Conservation (phyloP, 1,140 invertebrate genomes). For the Olivierus martensii region DNA sequence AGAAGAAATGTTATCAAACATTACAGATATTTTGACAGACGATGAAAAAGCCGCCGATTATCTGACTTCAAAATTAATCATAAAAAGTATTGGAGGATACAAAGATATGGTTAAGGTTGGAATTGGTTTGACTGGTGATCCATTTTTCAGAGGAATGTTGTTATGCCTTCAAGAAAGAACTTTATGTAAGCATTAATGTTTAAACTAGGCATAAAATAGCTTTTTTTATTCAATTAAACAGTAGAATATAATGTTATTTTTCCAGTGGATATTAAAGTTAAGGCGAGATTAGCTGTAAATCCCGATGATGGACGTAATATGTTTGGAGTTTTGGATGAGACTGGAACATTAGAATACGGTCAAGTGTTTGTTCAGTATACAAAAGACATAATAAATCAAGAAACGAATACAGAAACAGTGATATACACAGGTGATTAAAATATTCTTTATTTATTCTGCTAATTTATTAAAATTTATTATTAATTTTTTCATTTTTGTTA, state of each 20-base stretch:
- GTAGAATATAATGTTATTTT: neutral
- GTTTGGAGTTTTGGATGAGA: conserved; percentile 20
- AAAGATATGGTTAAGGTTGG: conserved; percentile 4
- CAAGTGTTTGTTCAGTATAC: conserved; percentile 20
- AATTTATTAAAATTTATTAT: too few species aligned
- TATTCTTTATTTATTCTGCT: neutral
- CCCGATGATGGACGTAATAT: conserved; percentile 13
- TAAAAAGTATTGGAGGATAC: neutral
- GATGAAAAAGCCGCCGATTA: conserved; percentile 12
- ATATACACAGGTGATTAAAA: conserved; percentile 2
- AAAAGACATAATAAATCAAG: conserved; percentile 2
- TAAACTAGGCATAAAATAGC: neutral
- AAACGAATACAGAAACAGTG: conserved; percentile 1
- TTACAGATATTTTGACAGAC: conserved; percentile 14
- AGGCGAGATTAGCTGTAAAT: conserved; percentile 15
- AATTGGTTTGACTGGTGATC: conserved; percentile 13
- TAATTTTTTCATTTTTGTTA: neutral
- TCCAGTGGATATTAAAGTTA: conserved; percentile 13
- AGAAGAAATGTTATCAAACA: conserved; percentile 3
- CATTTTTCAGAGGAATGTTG: conserved; percentile 14
- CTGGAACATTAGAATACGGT: conserved; percentile 16
- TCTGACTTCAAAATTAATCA: neutral
- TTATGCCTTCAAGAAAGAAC: conserved; percentile 4
- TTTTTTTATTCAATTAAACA: too few species aligned
- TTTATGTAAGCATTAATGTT: neutral